These are phyloP conservation scores for Dicrostonyx torquatus DNA, from an alignment of 2,797 vertebrate species.

Conservation along the genomic window DNA sequence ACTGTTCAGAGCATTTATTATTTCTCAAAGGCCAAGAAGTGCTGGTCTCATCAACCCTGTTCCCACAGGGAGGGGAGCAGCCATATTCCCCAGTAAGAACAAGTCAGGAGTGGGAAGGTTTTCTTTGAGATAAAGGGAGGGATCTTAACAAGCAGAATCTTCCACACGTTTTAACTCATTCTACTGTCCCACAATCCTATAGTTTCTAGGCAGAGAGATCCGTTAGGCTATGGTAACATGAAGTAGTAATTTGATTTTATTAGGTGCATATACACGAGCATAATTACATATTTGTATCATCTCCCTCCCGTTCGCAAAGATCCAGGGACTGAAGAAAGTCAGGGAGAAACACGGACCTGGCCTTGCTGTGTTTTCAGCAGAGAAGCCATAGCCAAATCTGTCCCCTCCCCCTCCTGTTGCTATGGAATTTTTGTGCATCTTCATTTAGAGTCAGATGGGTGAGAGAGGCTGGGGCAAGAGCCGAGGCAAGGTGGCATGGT, in stretches of 20 bases:
- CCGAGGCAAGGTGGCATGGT: background rate
- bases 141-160: background rate
- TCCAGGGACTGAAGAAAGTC: background rate
- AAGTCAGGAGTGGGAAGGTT: background rate
- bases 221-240: background rate
- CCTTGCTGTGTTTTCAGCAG: background rate
- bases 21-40: conserved; percentile 42
- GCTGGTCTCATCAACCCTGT: background rate
- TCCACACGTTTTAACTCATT: background rate
- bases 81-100: background rate
- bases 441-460: background rate
- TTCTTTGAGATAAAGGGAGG: background rate
- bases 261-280: background rate
- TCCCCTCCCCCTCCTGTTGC: background rate
- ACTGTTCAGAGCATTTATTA: conserved; percentile 39
- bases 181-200: background rate
- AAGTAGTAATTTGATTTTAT: background rate
- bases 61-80: background rate
- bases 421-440: background rate
- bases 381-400: background rate
- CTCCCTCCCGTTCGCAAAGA: background rate
- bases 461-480: background rate
- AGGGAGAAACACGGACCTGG: background rate
- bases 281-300: background rate
- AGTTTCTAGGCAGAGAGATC: background rate